Base-by-base conservation (phyloP, 2,113 vertebrate genomes). In the Tenrec ecaudatus region DNA sequence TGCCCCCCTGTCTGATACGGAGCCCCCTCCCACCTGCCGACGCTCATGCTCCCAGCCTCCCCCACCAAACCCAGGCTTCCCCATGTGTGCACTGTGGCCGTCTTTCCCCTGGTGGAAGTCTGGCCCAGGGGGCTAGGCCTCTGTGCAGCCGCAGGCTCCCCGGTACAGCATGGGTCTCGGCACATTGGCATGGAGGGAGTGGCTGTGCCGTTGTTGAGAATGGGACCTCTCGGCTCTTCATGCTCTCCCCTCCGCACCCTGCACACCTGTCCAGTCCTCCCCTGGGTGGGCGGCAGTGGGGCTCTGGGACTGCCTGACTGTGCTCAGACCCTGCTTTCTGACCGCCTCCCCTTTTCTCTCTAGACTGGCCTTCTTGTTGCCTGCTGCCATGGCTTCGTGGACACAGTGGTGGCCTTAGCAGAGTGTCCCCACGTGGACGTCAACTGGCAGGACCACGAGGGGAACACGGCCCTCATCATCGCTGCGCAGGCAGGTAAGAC, bases 371-470 rank as follows among this genome's bases (percentile, higher is more conserved):
- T 99, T 93, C 97, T 99, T 29, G 93, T 99, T 66, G 99, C 99
- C 14, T 99, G 99, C 96, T 99, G 99, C 98, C 99, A 99, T 66
- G 99, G 99, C 57, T 99, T 98, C 53, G 98, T 99, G 97, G 99
- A 99, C 76, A 97, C 99, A 0, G 99, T 99, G 97, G 98, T 99
- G 95, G 98, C 98, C 78, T 98, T 99, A 94, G 98, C 99, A 17
- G 98, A 99, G 83, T 99, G 99, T 96, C 99, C 99, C 75, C 97
- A 99, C 85, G 89, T 99, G 91, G 99, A 99, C 11, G 98, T 99
- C 95, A 99, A 99, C 98, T 99, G 99, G 99, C 99, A 99, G 97
- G 99, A 99, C 98, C 99, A 98, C 0, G 99, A 99, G 96, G 99
- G 99, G 77, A 99, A 99, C 98, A 99, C 99, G 0, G 99, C 99